Evolutionary conservation across 2,113 vertebrate species (phyloP), one percentile per base, ranked within the genome.

Genomic region (Gallinago media): DNA sequence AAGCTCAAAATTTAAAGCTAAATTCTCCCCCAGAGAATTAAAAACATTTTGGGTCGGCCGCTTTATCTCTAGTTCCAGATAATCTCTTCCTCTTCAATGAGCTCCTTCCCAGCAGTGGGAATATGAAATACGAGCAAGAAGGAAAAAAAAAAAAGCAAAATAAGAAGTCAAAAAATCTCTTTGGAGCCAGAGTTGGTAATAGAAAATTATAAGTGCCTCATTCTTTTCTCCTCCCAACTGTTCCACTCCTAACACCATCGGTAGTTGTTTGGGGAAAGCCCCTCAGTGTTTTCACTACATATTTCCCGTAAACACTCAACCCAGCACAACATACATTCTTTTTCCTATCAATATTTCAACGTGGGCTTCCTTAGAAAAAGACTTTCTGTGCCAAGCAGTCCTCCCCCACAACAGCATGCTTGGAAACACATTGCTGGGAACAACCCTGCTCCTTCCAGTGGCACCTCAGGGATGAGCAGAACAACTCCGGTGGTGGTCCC

Each of bases 71-170:
- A 40, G 85, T 67, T 58, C 26, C 84, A 88, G 32, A 74, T 61
- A 95, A 96, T 93, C 88, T 88, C 40, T 75, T 62, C 40, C 52
- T 73, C 62, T 72, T 94, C 79, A 92, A 5, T 38, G 36, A 92
- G 72, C 42, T 82, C 22, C 6, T 83, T 94, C 91, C 82, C 67
- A 79, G 85, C 42, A 71, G 61, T 56, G 34, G 67, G 91, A 93
- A 94, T 89, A 94, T 89, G 92, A 97, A 97, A 98, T 74, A 94
- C 3, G 31, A 31, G n/a, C 63, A 81, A 90, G 61, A 95, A 94
- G 83, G 63, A 22, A 34, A 90, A 89, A 68, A 38, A 38, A 38
- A 38, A 38, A 38, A 67, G 83, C 15, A 19, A 73, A 96, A 70
- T 15, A 73, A 78, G 93, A 96, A 91, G 92, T 95, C 15, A 85